phyloP scores from a whole-genome alignment of 2,797 vertebrate genomes.

The Anomalospiza imberbis region DNA sequence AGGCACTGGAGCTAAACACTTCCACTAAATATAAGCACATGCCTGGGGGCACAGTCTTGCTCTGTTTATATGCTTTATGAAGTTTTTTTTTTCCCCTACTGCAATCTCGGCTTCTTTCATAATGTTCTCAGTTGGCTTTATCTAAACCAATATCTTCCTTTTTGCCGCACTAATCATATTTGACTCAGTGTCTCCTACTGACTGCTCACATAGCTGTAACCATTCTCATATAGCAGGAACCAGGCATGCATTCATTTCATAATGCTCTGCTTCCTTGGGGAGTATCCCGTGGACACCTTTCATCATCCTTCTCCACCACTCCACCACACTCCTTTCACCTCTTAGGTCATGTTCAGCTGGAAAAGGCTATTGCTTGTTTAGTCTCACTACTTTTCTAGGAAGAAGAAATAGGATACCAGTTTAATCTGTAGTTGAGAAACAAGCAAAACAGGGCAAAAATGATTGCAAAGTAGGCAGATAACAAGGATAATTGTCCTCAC shows the following conservation, averaged over 20 bases:
- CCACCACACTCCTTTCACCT: background rate
- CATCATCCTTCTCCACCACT: background rate
- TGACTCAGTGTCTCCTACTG: background rate
- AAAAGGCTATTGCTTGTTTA: background rate
- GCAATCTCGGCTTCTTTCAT: background rate
- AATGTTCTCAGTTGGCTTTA: background rate
- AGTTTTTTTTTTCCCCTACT: background rate
- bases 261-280: background rate
- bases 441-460: background rate
- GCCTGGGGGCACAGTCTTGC: background rate
- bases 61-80: background rate
- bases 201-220: background rate
- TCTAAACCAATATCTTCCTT: background rate
- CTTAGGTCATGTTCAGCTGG: background rate
- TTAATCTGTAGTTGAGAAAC: background rate
- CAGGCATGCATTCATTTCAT: background rate
- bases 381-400: background rate
- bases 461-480: background rate
- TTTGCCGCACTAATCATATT: background rate
- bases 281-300: background rate
- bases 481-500: background rate
- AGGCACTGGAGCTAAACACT: background rate
- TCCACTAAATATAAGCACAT: background rate
- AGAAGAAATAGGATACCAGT: background rate
- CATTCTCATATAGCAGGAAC: background rate